Conservation (phyloP, 2,113 vertebrate species). For the Steatornis caripensis region DNA sequence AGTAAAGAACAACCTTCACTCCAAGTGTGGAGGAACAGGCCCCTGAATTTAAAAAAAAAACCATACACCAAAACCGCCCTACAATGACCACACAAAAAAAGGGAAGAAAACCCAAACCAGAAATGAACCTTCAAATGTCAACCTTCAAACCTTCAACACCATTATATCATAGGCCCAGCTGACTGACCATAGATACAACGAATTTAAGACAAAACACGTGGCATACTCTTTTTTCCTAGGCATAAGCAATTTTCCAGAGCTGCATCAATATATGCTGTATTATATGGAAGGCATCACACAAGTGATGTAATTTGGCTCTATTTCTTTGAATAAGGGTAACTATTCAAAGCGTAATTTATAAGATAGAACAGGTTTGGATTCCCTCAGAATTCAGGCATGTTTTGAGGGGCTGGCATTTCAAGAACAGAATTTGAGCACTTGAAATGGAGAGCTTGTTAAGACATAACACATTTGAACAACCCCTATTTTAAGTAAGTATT, state of each 20-base stretch:
- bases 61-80: no score
- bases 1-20: background rate
- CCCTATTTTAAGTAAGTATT: background rate
- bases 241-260: background rate
- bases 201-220: background rate
- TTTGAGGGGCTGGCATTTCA: background rate
- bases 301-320: background rate
- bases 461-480: background rate
- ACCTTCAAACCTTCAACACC: background rate
- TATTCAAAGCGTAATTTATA: background rate
- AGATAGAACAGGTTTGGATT: background rate
- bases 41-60: background rate
- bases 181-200: background rate
- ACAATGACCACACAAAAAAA: background rate
- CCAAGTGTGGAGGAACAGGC: background rate
- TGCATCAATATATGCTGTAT: background rate
- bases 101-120: background rate
- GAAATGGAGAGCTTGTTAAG: background rate
- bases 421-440: background rate
- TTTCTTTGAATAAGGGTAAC: background rate
- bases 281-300: background rate
- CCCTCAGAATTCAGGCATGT: background rate
- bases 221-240: background rate
- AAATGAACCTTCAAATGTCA: background rate
- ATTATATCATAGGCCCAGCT: background rate